Percentiles rank a stretch among this genome's conserved stretches.
These are phyloP conservation scores for Hypomesus transpacificus DNA, from an alignment of 2,113 vertebrate genomes.

Conservation along the genomic window DNA sequence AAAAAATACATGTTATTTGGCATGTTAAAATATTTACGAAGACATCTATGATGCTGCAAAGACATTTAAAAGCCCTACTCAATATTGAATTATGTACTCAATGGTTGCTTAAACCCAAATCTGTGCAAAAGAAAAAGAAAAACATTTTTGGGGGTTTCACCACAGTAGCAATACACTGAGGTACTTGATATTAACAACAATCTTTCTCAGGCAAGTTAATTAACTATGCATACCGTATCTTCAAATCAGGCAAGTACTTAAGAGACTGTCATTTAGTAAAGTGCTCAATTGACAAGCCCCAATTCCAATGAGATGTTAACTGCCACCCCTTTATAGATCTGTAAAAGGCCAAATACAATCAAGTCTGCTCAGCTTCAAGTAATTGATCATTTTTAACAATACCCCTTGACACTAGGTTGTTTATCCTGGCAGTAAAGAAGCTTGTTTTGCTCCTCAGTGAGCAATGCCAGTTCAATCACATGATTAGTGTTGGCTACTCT, in stretches of 20 bases:
- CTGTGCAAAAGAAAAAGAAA: no score
- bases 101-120: no score
- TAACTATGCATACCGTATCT: no score
- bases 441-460: conserved; percentile 10
- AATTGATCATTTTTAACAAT: background rate
- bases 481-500: conserved; percentile 8
- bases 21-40: no score
- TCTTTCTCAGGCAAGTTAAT: no score
- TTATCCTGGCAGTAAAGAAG: conserved; percentile 3
- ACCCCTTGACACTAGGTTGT: background rate
- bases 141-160: no score
- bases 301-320: background rate
- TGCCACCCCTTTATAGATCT: background rate
- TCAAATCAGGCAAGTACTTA: conserved; percentile 10
- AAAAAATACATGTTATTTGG: conserved; percentile 59
- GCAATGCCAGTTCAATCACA: background rate
- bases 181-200: no score
- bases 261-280: conserved; percentile 2
- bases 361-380: conserved; percentile 2
- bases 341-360: conserved; percentile 9
- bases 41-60: no score
- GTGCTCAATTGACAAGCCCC: conserved; percentile 1
- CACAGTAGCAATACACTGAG: no score
- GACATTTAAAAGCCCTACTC: no score
- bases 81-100: no score